Evolutionary conservation across 2,113 vertebrate genomes (phyloP), one percentile per base, ranked within the genome.

Genomic region (Elachura formosa): DNA sequence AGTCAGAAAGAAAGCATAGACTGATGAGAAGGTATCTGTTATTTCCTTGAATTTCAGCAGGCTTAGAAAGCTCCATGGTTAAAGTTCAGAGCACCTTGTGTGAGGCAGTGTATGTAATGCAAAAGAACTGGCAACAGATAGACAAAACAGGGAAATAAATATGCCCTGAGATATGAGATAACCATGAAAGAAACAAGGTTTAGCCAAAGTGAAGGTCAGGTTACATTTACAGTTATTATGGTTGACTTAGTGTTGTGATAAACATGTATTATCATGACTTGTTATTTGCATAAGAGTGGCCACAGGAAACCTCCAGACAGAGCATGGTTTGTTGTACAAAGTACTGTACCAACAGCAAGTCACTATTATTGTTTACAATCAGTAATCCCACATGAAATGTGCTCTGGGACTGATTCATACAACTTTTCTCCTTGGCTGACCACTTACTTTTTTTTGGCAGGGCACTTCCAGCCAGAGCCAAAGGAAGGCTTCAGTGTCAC

Each of bases 241-340:
- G 61, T 88, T 91, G 78, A 80, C 59, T 79, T 94, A 56, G n/a
- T 83, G 41, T 83, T 85, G 67, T 69, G 54, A 89, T 91, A 89
- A 82, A 68, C 43, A 16, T 8, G 59, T 55, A 59, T 64, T 95
- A 61, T 83, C 78, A 61, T 36, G 67, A 40, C 71, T 87, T 85
- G 31, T 69, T 89, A 29, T 88, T 94, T 91, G 78, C 52, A 2
- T 46, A 49, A 83, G 75, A 77, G 68, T 59, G 52, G 78, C 55
- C 69, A 54, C 16, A 52, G 56, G 51, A 95, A 94, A 75, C 62
- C 58, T 92, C 87, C 68, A 89, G 93, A 89, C 77, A 89, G 74
- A 73, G 38, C 26, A 14, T 25, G 69, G 73, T 33, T 90, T 77
- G 18, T 52, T 64, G 78, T 49, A 71, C 34, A n/a, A 67, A 71